phyloP scores from a whole-genome alignment of 2,797 vertebrate genomes.

The Peromyscus melanophrys region DNA sequence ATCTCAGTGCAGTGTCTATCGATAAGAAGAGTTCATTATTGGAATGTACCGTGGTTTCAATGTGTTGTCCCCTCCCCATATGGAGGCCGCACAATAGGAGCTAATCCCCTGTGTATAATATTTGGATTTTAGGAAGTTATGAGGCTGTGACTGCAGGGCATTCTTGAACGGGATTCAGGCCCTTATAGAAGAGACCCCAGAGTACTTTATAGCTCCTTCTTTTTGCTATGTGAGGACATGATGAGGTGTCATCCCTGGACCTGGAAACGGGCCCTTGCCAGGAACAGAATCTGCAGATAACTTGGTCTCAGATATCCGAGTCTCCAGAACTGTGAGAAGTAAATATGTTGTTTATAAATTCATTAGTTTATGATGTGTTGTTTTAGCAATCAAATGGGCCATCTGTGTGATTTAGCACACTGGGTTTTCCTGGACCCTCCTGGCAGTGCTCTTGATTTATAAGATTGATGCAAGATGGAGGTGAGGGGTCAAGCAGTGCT shows the following conservation, averaged over 20 bases:
- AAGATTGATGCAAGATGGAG: background rate
- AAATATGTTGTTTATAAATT: background rate
- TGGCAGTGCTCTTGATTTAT: background rate
- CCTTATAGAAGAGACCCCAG: too few relatives aligned
- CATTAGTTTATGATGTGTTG: background rate
- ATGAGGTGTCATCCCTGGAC: rapidly evolving
- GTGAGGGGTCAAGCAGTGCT: background rate
- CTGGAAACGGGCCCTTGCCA: background rate
- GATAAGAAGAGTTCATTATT: background rate
- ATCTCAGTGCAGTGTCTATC: background rate
- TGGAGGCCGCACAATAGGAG: background rate
- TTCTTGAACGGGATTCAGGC: background rate
- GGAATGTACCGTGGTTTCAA: background rate
- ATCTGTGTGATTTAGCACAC: background rate
- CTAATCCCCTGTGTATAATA: background rate
- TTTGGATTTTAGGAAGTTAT: background rate
- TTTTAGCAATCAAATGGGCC: background rate
- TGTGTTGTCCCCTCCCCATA: too few relatives aligned
- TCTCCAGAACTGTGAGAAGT: background rate
- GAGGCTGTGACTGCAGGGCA: background rate
- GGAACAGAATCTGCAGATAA: background rate
- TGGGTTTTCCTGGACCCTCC: background rate
- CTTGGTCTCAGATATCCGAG: background rate
- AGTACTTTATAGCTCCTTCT: background rate
- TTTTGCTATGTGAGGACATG: background rate